Conservation (phyloP, 2,888 invertebrate species). For the Drosophila barbarae region DNA sequence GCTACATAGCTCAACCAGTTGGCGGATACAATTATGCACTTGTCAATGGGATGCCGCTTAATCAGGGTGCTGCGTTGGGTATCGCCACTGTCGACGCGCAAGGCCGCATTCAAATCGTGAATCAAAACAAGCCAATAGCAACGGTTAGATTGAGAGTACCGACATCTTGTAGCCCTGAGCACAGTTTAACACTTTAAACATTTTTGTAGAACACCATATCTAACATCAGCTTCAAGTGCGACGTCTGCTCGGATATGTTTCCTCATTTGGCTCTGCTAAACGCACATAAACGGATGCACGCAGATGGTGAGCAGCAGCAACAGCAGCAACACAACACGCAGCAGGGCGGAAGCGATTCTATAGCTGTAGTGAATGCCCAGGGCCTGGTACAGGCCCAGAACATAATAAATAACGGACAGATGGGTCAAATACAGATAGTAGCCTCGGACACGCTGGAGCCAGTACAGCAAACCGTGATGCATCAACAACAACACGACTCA, state of each 20-base stretch:
- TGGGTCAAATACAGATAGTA: conserved; percentile 83
- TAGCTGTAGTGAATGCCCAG: conserved; percentile 82
- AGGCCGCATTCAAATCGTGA: conserved; percentile 79
- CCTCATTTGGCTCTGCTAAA: conserved; percentile 90
- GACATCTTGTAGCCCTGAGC: not conserved
- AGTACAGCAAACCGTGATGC: conserved; percentile 64
- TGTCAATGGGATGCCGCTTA: conserved; percentile 91
- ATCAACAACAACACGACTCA: conserved; percentile 70
- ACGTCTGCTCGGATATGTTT: conserved; percentile 92
- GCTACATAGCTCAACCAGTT: conserved; percentile 88
- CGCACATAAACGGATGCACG: conserved; percentile 91
- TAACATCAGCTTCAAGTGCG: conserved; percentile 92
- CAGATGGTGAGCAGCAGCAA: conserved; percentile 80
- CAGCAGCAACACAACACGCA: conserved; percentile 67
- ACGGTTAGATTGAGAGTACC: conserved; percentile 54
- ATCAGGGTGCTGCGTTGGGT: conserved; percentile 81
- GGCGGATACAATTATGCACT: conserved; percentile 88
- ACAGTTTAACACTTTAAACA: conserved; percentile 49
- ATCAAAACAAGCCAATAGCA: conserved; percentile 79
- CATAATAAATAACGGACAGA: conserved; percentile 79
- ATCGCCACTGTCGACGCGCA: conserved; percentile 79
- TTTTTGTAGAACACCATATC: conserved; percentile 85
- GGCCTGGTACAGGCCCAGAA: conserved; percentile 79
- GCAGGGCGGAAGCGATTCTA: conserved; percentile 76
- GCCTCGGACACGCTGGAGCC: conserved; percentile 80